A percentile compares a stretch with the other conserved stretches of the same genome.
Conservation (phyloP, 2,888 invertebrate species). For the Lissocephala sabroskyi region DNA sequence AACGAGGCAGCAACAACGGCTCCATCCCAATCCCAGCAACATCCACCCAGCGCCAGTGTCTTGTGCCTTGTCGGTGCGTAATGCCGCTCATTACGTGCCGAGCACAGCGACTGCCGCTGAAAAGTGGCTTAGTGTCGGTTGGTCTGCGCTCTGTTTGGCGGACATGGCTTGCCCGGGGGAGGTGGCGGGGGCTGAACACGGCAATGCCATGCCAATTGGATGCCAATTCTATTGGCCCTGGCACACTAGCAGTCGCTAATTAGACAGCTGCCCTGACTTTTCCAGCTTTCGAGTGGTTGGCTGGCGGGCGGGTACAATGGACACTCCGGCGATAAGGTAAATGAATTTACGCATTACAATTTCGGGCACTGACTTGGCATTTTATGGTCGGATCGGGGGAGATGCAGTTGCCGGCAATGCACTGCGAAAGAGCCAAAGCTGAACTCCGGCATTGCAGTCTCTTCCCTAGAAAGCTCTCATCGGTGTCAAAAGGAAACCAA, state of each 20-base stretch:
- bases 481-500: too few species aligned
- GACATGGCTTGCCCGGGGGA: neutral
- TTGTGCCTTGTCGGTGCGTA: slow-evolving; percentile 36
- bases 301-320: too few species aligned
- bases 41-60: slow-evolving; percentile 16
- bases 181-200: neutral
- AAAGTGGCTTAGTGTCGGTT: slow-evolving; percentile 6
- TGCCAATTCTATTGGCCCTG: slow-evolving; percentile 12
- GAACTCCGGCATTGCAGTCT: too few species aligned
- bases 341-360: too few species aligned
- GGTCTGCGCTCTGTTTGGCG: too few species aligned
- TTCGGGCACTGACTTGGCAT: too few species aligned
- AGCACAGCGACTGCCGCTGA: slow-evolving; percentile 29
- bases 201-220: slow-evolving; percentile 11
- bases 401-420: too few species aligned
- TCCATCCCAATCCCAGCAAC: slow-evolving; percentile 4
- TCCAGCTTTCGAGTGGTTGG: too few species aligned
- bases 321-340: neutral
- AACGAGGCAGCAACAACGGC: slow-evolving; percentile 33
- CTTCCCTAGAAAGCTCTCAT: too few species aligned
- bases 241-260: slow-evolving; percentile 29
- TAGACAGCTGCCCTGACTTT: too few species aligned
- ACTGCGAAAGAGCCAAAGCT: too few species aligned
- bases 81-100: slow-evolving; percentile 62
- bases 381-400: too few species aligned